A percentile compares a stretch with the other conserved stretches of the same genome.
Evolutionary conservation across 2,888 invertebrate genomes (phyloP).

Genomic region (Dicycla oo): DNA sequence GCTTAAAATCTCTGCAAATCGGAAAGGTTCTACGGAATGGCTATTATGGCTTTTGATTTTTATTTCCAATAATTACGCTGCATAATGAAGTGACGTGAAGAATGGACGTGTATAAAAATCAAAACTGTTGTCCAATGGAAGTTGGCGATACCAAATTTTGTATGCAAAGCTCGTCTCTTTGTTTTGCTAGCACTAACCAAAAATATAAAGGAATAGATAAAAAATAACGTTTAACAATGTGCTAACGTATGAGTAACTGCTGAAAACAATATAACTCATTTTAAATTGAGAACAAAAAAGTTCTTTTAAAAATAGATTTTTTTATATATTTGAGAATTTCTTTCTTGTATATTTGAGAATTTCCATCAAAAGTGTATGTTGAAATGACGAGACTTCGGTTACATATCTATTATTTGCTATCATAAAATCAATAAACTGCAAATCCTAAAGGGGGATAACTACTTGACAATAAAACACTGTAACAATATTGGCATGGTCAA

Average conservation of each 20-base stretch:
- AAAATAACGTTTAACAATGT: constrained; percentile 68
- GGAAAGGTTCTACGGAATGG: constrained; percentile 37
- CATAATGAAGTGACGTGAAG: constrained; percentile 14
- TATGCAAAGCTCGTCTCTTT: constrained; percentile 10
- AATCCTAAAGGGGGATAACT: background rate
- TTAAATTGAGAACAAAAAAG: constrained; percentile 68
- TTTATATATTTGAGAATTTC: constrained; percentile 30
- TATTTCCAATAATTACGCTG: constrained; percentile 11
- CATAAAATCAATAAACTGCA: background rate
- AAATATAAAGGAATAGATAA: constrained; percentile 24
- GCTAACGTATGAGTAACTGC: constrained; percentile 67
- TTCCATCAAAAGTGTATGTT: constrained; percentile 41
- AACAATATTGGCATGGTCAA: background rate
- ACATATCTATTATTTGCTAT: background rate
- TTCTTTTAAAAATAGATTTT: constrained; percentile 52
- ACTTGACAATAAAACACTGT: background rate
- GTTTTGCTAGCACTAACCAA: constrained; percentile 55
- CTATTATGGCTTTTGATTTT: constrained; percentile 24
- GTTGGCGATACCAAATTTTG: background rate
- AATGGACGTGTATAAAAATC: background rate
- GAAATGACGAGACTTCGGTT: background rate
- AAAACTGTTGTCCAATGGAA: background rate
- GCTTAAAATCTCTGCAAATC: constrained; percentile 17
- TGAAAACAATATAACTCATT: constrained; percentile 67
- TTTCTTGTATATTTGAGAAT: constrained; percentile 42